Conservation (phyloP, 2,888 invertebrate genomes). For the Yponomeuta sedellus region DNA sequence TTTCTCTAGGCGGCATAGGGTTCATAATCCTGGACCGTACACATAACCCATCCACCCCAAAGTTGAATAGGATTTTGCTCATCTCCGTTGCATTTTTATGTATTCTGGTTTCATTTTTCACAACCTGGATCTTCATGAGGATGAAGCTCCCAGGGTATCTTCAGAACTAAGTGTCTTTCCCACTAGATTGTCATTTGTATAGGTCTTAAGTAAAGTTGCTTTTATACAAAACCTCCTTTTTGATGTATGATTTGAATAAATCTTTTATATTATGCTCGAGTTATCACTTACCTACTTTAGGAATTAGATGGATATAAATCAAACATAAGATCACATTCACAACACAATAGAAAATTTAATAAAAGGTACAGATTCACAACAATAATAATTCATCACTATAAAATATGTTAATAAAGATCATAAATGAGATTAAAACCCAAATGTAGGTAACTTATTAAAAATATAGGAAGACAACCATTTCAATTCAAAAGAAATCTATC, state of each 20-base stretch:
- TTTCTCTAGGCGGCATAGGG: conserved; percentile 96
- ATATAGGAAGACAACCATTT: neutral
- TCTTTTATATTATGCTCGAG: conserved; percentile 1
- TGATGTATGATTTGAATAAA: conserved; percentile 8
- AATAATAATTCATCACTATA: neutral
- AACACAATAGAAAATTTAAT: neutral
- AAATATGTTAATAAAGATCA: neutral
- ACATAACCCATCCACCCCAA: conserved; percentile 91
- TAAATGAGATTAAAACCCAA: neutral
- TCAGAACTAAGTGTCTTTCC: conserved; percentile 75
- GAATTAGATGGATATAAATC: neutral
- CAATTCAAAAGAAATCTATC: neutral
- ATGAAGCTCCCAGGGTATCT: conserved; percentile 96
- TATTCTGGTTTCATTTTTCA: conserved; percentile 94
- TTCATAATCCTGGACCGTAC: conserved; percentile 97
- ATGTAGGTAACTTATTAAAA: neutral
- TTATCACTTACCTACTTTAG: neutral
- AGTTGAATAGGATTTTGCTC: conserved; percentile 92
- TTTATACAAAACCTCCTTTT: neutral
- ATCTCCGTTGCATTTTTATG: conserved; percentile 94
- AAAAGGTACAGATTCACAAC: neutral
- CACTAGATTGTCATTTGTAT: neutral
- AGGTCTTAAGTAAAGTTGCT: neutral
- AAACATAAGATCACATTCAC: neutral
- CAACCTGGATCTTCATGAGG: conserved; percentile 98